These are phyloP conservation scores for Andrena marginata DNA, from an alignment of 2,888 invertebrate species.

Conservation along the genomic window DNA sequence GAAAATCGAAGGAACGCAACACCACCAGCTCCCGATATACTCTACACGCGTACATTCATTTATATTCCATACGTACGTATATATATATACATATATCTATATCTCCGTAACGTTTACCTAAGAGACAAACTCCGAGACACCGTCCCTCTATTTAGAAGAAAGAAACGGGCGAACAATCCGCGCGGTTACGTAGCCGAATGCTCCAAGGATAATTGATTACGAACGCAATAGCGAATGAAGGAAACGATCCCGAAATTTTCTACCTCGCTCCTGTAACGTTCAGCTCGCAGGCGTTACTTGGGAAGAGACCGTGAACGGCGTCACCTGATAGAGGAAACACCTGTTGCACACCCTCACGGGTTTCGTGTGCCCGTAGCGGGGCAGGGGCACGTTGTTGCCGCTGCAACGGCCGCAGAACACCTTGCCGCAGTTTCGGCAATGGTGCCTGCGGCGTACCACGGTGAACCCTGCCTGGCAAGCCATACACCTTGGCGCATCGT, in stretches of 20 bases:
- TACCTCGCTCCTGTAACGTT: conserved; percentile 65
- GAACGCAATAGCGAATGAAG: conserved; percentile 18
- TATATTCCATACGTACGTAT: conserved; percentile 11
- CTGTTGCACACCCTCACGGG: conserved; percentile 97
- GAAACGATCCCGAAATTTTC: conserved; percentile 25
- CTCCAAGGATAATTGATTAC: conserved; percentile 17
- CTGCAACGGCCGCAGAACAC: conserved; percentile 98
- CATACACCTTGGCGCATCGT: conserved; percentile 96
- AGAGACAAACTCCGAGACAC: conserved; percentile 36
- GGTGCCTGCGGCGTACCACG: conserved; percentile 97
- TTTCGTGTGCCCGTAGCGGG: conserved; percentile 95
- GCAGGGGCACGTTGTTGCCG: conserved; percentile 95
- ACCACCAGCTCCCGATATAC: conserved; percentile 23
- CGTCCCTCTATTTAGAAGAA: conserved; percentile 37
- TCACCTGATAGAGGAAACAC: conserved; percentile 92
- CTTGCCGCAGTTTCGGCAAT: conserved; percentile 98
- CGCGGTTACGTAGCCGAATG: conserved; percentile 33
- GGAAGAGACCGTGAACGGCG: conserved; percentile 86
- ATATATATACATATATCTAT: conserved; percentile 17
- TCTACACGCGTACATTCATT: conserved; percentile 5
- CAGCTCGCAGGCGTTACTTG: conserved; percentile 82
- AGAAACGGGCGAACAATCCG: conserved; percentile 30
- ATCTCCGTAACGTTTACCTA: conserved; percentile 21
- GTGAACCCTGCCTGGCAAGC: conserved; percentile 97
- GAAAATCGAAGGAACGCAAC: conserved; percentile 51